phyloP scores from a whole-genome alignment of 1,140 invertebrate genomes.

The Drosophila athabasca region DNA sequence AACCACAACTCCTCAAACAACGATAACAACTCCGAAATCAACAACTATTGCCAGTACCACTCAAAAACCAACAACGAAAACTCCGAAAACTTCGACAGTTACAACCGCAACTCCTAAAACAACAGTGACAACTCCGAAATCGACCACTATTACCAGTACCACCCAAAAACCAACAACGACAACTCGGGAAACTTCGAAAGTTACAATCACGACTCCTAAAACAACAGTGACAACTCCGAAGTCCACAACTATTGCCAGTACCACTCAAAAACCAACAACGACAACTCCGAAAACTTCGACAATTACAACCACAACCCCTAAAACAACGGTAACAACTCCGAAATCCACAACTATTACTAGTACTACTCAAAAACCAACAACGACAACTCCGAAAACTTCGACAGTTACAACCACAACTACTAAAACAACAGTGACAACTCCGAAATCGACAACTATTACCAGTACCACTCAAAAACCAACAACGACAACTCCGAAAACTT shows the following conservation, averaged over 20 bases:
- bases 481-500: not conserved
- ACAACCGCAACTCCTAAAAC: not conserved
- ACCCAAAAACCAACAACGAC: not conserved
- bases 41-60: not conserved
- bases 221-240: not conserved
- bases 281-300: constrained; percentile 14
- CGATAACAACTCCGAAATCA: not conserved
- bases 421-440: constrained; percentile 3
- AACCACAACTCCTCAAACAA: not conserved
- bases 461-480: not conserved
- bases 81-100: not conserved
- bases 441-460: not conserved
- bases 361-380: not conserved
- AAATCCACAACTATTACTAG: constrained; percentile 64
- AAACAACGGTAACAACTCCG: constrained; percentile 1
- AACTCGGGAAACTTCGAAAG: constrained; percentile 3
- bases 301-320: not conserved
- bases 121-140: not conserved
- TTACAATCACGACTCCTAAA: not conserved
- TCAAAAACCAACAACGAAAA: not conserved
- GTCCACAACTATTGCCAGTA: not conserved
- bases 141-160: constrained; percentile 3
- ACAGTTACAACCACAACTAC: not conserved
- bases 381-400: not conserved
- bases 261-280: not conserved